A percentile compares a stretch with the other conserved stretches of the same genome.
Conservation (phyloP, 2,888 invertebrate genomes). For the Melanchra persicariae region DNA sequence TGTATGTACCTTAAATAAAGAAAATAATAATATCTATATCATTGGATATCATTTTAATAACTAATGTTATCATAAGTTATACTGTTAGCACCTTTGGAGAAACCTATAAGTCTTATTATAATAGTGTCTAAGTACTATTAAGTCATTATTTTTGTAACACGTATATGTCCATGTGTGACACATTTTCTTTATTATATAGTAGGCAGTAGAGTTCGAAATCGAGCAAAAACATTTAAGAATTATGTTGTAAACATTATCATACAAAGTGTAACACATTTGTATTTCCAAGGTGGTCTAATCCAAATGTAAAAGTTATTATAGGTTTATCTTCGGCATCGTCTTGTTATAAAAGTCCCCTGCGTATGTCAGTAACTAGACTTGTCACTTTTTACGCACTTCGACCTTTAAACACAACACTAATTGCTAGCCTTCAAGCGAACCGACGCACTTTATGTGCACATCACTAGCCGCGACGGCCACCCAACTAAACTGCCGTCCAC, state of each 20-base stretch:
- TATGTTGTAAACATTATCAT: conserved; percentile 6
- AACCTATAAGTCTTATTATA: conserved; percentile 13
- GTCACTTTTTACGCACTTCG: conserved; percentile 57
- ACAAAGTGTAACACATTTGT: conserved; percentile 5
- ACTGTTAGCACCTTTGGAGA: conserved; percentile 16
- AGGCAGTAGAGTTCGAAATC: conserved; percentile 18
- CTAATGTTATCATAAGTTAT: conserved; percentile 12
- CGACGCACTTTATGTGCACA: conserved; percentile 54
- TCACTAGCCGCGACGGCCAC: conserved; percentile 34
- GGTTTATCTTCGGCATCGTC: conserved; percentile 36
- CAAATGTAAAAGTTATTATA: conserved; percentile 21
- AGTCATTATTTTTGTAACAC: background rate
- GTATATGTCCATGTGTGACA: background rate
- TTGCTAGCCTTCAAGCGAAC: conserved; percentile 36
- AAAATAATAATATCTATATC: no score
- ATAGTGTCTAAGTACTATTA: background rate
- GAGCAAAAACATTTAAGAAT: background rate
- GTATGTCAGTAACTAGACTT: conserved; percentile 26
- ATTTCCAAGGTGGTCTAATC: conserved; percentile 45
- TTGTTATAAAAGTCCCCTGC: conserved; percentile 36
- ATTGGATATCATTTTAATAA: conserved; percentile 15
- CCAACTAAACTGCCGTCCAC: conserved; percentile 28
- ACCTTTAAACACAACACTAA: conserved; percentile 57
- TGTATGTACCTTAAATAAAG: no score
- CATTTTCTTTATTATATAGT: background rate